Conservation (phyloP, 2,113 vertebrate species). For the Daubentonia madagascariensis region DNA sequence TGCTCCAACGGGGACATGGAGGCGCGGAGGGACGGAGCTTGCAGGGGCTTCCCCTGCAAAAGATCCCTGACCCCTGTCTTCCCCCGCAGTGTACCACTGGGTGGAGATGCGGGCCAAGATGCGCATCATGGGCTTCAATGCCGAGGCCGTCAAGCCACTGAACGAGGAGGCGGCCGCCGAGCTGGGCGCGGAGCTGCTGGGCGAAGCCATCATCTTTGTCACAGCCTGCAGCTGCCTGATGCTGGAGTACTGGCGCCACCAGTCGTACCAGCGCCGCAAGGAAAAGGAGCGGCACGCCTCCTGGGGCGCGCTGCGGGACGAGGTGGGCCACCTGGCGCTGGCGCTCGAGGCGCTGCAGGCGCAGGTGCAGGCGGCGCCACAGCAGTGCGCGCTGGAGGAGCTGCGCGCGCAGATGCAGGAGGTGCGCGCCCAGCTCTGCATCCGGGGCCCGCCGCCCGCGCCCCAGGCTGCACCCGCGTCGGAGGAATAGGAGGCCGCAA, state of each 20-base stretch:
- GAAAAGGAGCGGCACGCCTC: conserved; percentile 83
- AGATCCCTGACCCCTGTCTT: background rate
- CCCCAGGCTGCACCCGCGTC: background rate
- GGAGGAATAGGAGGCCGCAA: background rate
- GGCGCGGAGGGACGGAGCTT: too few species aligned
- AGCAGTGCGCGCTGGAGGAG: conserved; percentile 35
- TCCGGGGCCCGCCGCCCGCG: fast-evolving
- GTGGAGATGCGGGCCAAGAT: conserved; percentile 93
- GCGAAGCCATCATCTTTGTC: conserved; percentile 89
- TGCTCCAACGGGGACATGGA: fast-evolving
- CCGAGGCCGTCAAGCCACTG: conserved; percentile 86
- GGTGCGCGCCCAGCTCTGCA: background rate
- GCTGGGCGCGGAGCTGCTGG: conserved; percentile 92
- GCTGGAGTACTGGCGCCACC: conserved; percentile 90
- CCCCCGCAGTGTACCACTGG: conserved; percentile 92
- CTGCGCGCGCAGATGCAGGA: conserved; percentile 8
- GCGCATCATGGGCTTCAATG: conserved; percentile 92
- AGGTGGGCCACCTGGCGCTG: conserved; percentile 82
- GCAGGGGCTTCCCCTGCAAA: background rate
- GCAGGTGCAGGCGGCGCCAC: conserved; percentile 81
- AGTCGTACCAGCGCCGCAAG: conserved; percentile 79
- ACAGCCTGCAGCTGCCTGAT: conserved; percentile 88
- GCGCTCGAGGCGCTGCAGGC: conserved; percentile 85
- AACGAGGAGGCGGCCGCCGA: conserved; percentile 90
- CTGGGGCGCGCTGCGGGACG: conserved; percentile 79